These are phyloP conservation scores for Eira barbara DNA, from an alignment of 2,113 vertebrate genomes.

Conservation along the genomic window DNA sequence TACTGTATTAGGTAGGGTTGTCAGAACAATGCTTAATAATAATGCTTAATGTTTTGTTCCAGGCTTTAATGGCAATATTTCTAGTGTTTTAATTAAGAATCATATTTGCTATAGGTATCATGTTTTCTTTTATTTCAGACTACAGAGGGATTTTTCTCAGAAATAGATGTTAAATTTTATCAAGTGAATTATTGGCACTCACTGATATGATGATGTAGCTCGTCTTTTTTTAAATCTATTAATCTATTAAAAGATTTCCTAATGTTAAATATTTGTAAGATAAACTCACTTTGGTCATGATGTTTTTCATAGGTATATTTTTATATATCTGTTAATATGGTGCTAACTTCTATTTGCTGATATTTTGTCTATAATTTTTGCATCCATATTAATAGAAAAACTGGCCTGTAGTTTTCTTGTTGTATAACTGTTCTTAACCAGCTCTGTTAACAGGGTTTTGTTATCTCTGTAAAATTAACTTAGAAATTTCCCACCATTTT, in stretches of 20 bases:
- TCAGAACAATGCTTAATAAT: neutral
- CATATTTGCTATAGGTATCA: neutral
- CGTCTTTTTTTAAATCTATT: neutral
- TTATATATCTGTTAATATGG: neutral
- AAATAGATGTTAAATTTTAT: neutral
- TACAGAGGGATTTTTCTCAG: neutral
- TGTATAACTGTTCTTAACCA: neutral
- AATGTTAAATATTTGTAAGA: neutral
- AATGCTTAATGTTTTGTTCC: neutral
- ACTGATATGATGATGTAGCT: neutral
- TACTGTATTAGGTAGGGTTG: neutral
- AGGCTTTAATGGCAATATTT: neutral
- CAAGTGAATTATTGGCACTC: neutral
- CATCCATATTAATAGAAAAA: neutral
- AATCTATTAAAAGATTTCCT: neutral
- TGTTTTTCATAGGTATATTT: neutral
- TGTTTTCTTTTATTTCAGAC: neutral
- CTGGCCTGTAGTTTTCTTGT: neutral
- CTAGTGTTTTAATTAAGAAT: neutral
- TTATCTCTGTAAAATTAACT: neutral
- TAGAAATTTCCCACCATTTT: neutral
- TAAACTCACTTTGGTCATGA: neutral
- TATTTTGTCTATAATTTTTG: neutral
- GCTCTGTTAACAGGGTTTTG: neutral
- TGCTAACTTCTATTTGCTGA: neutral